Evolutionary conservation across 2,888 invertebrate species (phyloP).

Genomic region (Cordilura impudica): DNA sequence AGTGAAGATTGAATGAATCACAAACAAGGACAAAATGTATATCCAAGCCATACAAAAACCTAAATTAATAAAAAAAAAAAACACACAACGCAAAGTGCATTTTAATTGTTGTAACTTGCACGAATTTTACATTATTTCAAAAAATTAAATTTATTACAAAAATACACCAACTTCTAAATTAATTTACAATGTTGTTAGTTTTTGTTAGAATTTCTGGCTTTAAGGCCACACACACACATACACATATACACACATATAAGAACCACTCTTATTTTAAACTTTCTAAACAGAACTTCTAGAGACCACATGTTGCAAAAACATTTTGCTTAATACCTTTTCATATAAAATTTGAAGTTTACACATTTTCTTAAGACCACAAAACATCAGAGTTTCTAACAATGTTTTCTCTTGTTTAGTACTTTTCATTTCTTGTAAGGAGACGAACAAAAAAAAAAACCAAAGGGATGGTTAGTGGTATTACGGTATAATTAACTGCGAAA

Average conservation of each 20-base stretch:
- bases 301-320: constrained; percentile 61
- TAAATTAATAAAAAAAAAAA: too few relatives aligned
- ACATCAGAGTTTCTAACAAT: constrained; percentile 5
- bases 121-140: neutral
- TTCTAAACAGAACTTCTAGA: constrained; percentile 41
- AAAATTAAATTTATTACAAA: too few relatives aligned
- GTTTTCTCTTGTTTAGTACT: neutral
- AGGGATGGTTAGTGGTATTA: constrained; percentile 55
- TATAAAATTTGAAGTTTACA: constrained; percentile 56
- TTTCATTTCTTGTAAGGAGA: neutral
- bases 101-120: too few relatives aligned
- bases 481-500: constrained; percentile 61
- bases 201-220: neutral
- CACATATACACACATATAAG: neutral
- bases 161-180: neutral
- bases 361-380: constrained; percentile 53
- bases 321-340: constrained; percentile 55
- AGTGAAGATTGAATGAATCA: too few relatives aligned
- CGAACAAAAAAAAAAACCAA: neutral
- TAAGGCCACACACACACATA: constrained; percentile 6
- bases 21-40: too few relatives aligned
- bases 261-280: constrained; percentile 21
- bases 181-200: neutral
- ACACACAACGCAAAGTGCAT: too few relatives aligned
- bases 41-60: too few relatives aligned